Conservation (phyloP, 2,888 invertebrate genomes). For the Rhyacophila evoluta region DNA sequence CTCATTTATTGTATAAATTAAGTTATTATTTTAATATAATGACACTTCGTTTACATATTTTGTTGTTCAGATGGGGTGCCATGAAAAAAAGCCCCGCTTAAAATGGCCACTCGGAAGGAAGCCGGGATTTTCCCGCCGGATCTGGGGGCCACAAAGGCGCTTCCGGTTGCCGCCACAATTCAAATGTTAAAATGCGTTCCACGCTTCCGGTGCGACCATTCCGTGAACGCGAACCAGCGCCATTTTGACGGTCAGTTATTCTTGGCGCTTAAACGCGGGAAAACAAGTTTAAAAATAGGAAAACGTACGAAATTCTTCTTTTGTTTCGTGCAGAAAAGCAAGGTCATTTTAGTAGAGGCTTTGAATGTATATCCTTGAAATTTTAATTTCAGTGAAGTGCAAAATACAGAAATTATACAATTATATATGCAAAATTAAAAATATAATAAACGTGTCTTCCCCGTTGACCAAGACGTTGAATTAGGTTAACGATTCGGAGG, state of each 20-base stretch:
- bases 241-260: slow-evolving; percentile 34
- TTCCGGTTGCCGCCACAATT: slow-evolving; percentile 39
- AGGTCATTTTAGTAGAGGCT: too few relatives aligned
- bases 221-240: slow-evolving; percentile 10
- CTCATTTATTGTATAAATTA: not conserved
- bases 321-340: not conserved
- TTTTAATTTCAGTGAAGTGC: too few relatives aligned
- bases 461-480: too few relatives aligned
- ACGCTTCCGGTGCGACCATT: slow-evolving; percentile 41
- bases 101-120: slow-evolving; percentile 32
- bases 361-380: too few relatives aligned
- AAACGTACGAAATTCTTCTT: not conserved
- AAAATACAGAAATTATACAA: too few relatives aligned
- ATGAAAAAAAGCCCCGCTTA: not conserved
- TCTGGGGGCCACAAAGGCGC: slow-evolving; percentile 11
- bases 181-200: slow-evolving; percentile 46
- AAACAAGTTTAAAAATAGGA: not conserved
- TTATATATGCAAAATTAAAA: too few relatives aligned
- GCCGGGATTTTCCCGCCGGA: slow-evolving; percentile 48
- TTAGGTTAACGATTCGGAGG: too few relatives aligned
- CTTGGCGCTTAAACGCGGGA: not conserved
- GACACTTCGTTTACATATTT: not conserved
- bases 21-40: not conserved
- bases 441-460: too few relatives aligned
- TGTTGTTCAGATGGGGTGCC: not conserved